Evolutionary conservation across 2,888 invertebrate genomes (phyloP).

Genomic region (Pyrgus malvae): DNA sequence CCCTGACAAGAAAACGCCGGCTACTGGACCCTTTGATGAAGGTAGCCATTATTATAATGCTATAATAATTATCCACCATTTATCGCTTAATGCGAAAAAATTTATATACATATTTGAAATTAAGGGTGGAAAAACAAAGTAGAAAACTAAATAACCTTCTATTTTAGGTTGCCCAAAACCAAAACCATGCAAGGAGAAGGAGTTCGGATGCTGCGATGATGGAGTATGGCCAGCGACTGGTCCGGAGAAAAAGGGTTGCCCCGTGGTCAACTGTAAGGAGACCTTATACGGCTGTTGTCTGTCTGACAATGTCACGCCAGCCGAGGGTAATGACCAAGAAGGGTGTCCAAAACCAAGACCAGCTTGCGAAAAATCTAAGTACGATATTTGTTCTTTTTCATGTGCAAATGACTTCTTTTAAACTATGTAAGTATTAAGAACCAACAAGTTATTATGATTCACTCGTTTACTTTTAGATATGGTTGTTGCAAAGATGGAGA

Average conservation of each 20-base stretch:
- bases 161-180: slow-evolving; percentile 85
- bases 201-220: slow-evolving; percentile 91
- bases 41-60: slow-evolving; percentile 57
- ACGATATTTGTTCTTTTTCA: background rate
- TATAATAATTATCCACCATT: background rate
- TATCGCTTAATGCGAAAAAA: too few species aligned
- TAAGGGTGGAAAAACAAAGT: too few species aligned
- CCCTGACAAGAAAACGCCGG: slow-evolving; percentile 88
- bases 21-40: slow-evolving; percentile 91
- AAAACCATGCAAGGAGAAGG: slow-evolving; percentile 88
- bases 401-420: background rate
- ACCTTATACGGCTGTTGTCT: slow-evolving; percentile 93
- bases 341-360: slow-evolving; percentile 90
- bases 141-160: background rate
- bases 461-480: too few species aligned
- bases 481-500: slow-evolving; percentile 89
- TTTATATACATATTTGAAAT: too few species aligned
- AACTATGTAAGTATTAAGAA: background rate
- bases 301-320: slow-evolving; percentile 87
- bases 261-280: slow-evolving; percentile 86
- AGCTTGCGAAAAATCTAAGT: slow-evolving; percentile 81
- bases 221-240: slow-evolving; percentile 90
- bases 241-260: slow-evolving; percentile 88
- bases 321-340: slow-evolving; percentile 91
- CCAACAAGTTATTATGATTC: too few species aligned